Evolutionary conservation across 1,140 invertebrate genomes (phyloP).

Genomic region (Linepithema humile): DNA sequence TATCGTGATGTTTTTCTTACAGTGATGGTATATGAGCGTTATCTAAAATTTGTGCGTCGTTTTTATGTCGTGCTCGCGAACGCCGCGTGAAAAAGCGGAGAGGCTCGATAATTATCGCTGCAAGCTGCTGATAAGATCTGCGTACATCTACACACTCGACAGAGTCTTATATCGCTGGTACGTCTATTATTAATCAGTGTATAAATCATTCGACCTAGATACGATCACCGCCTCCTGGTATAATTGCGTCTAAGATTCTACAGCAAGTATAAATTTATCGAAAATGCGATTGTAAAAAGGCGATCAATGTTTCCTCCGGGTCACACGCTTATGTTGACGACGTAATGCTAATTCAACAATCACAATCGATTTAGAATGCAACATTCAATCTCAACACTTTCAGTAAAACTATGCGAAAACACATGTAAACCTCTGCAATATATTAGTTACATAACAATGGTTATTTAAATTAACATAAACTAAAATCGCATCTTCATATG

Average conservation of each 20-base stretch:
- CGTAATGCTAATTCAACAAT: not conserved
- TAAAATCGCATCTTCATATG: not conserved
- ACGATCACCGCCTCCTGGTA: not conserved
- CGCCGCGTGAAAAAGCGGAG: conserved; percentile 12
- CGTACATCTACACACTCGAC: not conserved
- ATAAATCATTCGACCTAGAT: conserved; percentile 22
- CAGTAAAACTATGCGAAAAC: not conserved
- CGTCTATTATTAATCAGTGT: conserved; percentile 2
- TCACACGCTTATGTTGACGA: not conserved
- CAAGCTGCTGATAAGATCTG: not conserved
- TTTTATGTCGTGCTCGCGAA: conserved; percentile 16
- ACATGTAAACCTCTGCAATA: conserved; percentile 15
- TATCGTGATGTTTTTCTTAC: not conserved
- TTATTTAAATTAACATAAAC: conserved; percentile 30
- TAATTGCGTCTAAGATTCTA: conserved; percentile 2
- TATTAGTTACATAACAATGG: not conserved
- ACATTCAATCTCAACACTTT: conserved; percentile 18
- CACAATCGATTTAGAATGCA: conserved; percentile 13
- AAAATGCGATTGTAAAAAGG: not conserved
- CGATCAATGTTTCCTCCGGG: not conserved
- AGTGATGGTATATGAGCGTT: not conserved
- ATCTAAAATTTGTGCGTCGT: conserved; percentile 46
- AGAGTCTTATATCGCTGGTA: not conserved
- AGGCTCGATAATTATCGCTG: not conserved
- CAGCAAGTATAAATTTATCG: conserved; percentile 15